phyloP scores from a whole-genome alignment of 2,797 vertebrate genomes.

The Danio jaintianensis region DNA sequence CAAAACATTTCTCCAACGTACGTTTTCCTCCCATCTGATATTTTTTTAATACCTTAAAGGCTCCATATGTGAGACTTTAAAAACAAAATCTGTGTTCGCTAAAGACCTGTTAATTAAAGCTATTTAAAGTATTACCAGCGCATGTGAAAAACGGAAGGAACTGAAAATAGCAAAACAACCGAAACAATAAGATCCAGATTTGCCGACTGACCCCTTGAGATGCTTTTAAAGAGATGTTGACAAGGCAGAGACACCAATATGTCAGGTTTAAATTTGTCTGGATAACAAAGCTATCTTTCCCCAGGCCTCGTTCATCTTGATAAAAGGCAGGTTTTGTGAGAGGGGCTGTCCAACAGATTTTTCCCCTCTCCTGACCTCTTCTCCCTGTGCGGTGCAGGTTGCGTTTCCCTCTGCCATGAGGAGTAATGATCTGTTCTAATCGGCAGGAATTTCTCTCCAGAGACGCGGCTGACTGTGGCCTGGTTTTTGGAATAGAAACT shows the following conservation, averaged over 20 bases:
- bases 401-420: slow-evolving; percentile 54
- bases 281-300: slow-evolving; percentile 18
- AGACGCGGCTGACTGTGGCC: slow-evolving; percentile 27
- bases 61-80: too few species aligned
- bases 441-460: slow-evolving; percentile 57
- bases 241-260: slow-evolving; percentile 21
- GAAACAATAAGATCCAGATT: not conserved
- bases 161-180: not conserved
- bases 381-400: slow-evolving; percentile 31
- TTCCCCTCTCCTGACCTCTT: slow-evolving; percentile 40
- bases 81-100: not conserved
- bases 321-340: slow-evolving; percentile 47
- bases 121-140: not conserved
- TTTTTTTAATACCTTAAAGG: too few species aligned
- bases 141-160: not conserved
- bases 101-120: not conserved
- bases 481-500: slow-evolving; percentile 53
- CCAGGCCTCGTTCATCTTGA: slow-evolving; percentile 46
- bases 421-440: slow-evolving; percentile 62
- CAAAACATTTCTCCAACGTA: too few species aligned
- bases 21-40: too few species aligned
- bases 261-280: slow-evolving; percentile 30
- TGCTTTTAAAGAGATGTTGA: slow-evolving; percentile 20
- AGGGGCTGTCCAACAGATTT: slow-evolving; percentile 28
- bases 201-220: slow-evolving; percentile 22